Conservation (phyloP, 2,888 invertebrate genomes). For the Hydrotaea diabolus region DNA sequence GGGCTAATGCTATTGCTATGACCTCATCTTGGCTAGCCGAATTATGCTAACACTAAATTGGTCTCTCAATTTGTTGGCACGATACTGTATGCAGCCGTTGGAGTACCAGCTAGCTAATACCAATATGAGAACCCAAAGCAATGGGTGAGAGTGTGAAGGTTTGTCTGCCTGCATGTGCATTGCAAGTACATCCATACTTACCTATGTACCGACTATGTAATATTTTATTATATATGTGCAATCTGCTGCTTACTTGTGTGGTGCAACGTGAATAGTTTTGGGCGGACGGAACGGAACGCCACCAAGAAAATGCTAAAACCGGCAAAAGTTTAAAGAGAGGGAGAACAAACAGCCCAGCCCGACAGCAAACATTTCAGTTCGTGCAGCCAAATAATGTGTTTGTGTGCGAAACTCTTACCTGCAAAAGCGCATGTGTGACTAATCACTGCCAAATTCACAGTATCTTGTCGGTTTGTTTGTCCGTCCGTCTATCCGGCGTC, state of each 20-base stretch:
- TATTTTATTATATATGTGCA: background rate
- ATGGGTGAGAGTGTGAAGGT: too few species aligned
- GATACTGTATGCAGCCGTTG: too few species aligned
- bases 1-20: too few species aligned
- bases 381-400: slow-evolving; percentile 26
- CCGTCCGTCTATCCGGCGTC: slow-evolving; percentile 13
- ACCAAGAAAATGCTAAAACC: slow-evolving; percentile 14
- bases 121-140: too few species aligned
- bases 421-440: slow-evolving; percentile 65
- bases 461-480: slow-evolving; percentile 27
- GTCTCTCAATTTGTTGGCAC: too few species aligned
- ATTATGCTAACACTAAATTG: too few species aligned
- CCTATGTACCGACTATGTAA: background rate
- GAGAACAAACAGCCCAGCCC: background rate
- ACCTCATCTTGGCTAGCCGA: too few species aligned
- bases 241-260: background rate
- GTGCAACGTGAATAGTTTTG: slow-evolving; percentile 22
- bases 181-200: too few species aligned
- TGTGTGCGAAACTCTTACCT: slow-evolving; percentile 19
- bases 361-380: slow-evolving; percentile 23
- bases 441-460: slow-evolving; percentile 58
- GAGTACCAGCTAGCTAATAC: too few species aligned
- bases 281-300: too few species aligned
- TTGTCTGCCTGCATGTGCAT: too few species aligned
- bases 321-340: slow-evolving; percentile 29